Percentiles rank a stretch among this genome's conserved stretches.
Conservation (phyloP, 2,888 invertebrate species). For the Latrodectus elegans region DNA sequence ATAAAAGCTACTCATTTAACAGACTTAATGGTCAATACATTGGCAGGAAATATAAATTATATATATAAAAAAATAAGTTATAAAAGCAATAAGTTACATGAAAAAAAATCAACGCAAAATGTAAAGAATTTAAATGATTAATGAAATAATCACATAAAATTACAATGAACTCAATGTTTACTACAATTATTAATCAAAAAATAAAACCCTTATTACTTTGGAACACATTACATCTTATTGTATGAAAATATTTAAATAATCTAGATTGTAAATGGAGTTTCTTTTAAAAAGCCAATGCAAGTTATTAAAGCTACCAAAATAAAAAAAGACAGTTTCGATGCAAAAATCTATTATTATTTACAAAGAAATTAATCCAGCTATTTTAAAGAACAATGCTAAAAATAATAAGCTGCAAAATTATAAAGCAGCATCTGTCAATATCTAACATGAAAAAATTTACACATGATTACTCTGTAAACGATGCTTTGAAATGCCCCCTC, state of each 20-base stretch:
- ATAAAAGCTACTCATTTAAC: background rate
- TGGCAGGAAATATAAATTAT: background rate
- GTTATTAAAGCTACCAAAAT: background rate
- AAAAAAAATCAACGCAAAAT: background rate
- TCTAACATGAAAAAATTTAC: constrained; percentile 69
- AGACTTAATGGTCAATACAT: background rate
- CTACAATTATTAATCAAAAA: background rate
- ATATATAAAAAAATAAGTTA: constrained; percentile 4
- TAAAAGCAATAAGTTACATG: background rate
- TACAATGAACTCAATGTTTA: background rate
- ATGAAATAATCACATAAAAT: background rate
- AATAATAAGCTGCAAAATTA: constrained; percentile 46
- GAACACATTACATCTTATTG: background rate
- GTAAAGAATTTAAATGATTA: background rate
- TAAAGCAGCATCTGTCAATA: constrained; percentile 68
- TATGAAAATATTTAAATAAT: background rate
- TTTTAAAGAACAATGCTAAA: constrained; percentile 48
- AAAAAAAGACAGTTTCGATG: constrained; percentile 19
- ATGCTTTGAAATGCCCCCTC: constrained; percentile 34
- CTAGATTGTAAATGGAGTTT: constrained; percentile 2
- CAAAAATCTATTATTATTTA: constrained; percentile 58
- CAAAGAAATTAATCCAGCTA: constrained; percentile 46
- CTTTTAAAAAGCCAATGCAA: background rate
- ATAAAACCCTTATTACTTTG: background rate
- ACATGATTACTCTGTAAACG: constrained; percentile 65